phyloP scores from a whole-genome alignment of 2,113 vertebrate species.

The Nycticebus coucang region DNA sequence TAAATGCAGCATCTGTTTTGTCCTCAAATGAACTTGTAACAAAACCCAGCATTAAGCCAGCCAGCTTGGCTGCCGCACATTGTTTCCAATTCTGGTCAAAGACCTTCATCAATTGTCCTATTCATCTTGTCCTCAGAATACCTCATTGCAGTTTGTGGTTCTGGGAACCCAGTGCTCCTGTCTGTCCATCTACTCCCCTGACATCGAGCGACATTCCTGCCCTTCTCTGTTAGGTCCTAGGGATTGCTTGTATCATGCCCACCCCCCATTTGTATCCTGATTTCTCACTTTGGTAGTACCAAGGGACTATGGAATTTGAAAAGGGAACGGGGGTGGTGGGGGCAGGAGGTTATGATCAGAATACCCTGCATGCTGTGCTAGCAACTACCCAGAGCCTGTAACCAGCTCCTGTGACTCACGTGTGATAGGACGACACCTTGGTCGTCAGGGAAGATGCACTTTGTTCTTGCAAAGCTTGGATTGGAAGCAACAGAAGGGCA shows the following conservation, averaged over 20 bases:
- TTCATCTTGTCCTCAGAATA: not conserved
- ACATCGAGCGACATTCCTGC: not conserved
- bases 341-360: not conserved
- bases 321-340: not conserved
- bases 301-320: not conserved
- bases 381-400: too few relatives aligned
- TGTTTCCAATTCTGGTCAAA: not conserved
- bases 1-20: not conserved
- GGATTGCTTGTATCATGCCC: not conserved
- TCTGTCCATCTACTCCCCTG: not conserved
- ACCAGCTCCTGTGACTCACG: not conserved
- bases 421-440: not conserved
- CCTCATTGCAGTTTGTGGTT: not conserved
- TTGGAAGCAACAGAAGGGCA: not conserved
- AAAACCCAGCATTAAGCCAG: not conserved
- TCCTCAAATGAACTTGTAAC: slow-evolving; percentile 49
- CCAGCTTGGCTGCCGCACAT: not conserved
- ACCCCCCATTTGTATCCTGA: not conserved
- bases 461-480: not conserved
- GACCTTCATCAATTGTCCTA: not conserved
- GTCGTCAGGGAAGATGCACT: not conserved
- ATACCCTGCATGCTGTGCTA: rapidly evolving
- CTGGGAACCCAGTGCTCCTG: not conserved
- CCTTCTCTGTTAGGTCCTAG: not conserved
- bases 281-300: not conserved